Evolutionary conservation across 1,140 invertebrate species (phyloP).

Genomic region (Megathymus violae): DNA sequence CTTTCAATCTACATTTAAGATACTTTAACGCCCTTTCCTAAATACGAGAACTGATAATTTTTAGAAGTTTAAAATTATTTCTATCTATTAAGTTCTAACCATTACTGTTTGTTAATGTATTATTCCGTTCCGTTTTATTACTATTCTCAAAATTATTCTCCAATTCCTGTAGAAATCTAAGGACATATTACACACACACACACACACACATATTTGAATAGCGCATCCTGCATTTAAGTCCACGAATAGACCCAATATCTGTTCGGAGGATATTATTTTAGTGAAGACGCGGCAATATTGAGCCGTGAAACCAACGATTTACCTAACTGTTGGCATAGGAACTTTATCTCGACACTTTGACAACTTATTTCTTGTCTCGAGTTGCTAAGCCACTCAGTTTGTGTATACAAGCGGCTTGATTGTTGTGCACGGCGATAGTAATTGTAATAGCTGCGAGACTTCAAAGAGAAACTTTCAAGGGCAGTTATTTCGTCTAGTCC

Average conservation of each 20-base stretch:
- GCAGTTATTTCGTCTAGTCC: conserved; percentile 19
- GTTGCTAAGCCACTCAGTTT: conserved; percentile 73
- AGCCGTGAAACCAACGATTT: conserved; percentile 80
- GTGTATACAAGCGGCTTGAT: conserved; percentile 70
- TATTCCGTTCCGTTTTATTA: too few species aligned
- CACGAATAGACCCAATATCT: conserved; percentile 73
- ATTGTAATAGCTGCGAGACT: conserved; percentile 46
- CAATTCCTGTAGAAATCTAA: too few species aligned
- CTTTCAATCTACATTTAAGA: too few species aligned
- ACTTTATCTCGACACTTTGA: conserved; percentile 80
- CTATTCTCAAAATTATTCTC: too few species aligned
- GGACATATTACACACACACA: too few species aligned
- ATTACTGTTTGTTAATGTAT: too few species aligned
- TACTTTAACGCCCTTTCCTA: too few species aligned
- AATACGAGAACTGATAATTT: too few species aligned
- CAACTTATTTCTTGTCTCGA: conserved; percentile 82
- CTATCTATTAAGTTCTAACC: too few species aligned
- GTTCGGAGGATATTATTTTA: conserved; percentile 77
- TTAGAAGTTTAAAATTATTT: too few species aligned
- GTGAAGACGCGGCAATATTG: conserved; percentile 72
- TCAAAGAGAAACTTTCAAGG: conserved; percentile 38
- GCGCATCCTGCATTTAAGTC: conserved; percentile 68
- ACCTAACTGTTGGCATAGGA: conserved; percentile 76
- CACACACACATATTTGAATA: not conserved
- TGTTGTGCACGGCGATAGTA: conserved; percentile 61